A percentile compares a stretch with the other conserved stretches of the same genome.
phyloP scores from a whole-genome alignment of 1,140 invertebrate genomes.

The Drosophila novamexicana region DNA sequence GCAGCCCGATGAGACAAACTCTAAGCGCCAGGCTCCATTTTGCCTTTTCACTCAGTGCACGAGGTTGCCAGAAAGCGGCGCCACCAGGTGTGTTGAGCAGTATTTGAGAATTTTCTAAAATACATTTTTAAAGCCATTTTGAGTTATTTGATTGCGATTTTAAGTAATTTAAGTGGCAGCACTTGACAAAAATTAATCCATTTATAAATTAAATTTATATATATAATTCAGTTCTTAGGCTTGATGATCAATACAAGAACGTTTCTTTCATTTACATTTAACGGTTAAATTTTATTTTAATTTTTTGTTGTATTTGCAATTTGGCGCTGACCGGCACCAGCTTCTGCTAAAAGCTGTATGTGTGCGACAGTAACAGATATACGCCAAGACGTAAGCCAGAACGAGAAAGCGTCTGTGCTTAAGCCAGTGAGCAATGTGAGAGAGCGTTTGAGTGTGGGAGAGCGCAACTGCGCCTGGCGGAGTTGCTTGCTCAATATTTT shows the following conservation, averaged over 20 bases:
- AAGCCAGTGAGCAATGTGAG: not conserved
- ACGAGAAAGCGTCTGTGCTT: not conserved
- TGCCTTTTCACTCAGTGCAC: not conserved
- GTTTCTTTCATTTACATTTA: not conserved
- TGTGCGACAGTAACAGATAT: slow-evolving; percentile 32
- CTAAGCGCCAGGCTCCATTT: slow-evolving; percentile 2
- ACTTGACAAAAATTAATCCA: too few species aligned
- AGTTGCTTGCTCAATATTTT: slow-evolving; percentile 21
- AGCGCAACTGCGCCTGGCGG: slow-evolving; percentile 17
- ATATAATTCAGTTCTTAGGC: too few species aligned
- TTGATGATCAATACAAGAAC: too few species aligned
- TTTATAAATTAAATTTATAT: too few species aligned
- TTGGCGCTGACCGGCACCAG: not conserved
- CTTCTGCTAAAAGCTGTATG: not conserved
- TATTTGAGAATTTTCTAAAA: not conserved
- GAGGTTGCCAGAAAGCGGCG: not conserved
- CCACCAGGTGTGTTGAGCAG: not conserved
- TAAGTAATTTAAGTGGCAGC: too few species aligned
- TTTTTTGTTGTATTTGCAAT: slow-evolving; percentile 6
- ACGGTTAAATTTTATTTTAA: not conserved
- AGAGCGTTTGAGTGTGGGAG: slow-evolving; percentile 4
- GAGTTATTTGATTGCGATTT: too few species aligned
- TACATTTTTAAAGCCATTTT: too few species aligned
- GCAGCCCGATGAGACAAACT: not conserved
- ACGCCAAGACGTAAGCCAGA: not conserved